Evolutionary conservation across 2,888 invertebrate genomes (phyloP).

Genomic region (Automeris io): DNA sequence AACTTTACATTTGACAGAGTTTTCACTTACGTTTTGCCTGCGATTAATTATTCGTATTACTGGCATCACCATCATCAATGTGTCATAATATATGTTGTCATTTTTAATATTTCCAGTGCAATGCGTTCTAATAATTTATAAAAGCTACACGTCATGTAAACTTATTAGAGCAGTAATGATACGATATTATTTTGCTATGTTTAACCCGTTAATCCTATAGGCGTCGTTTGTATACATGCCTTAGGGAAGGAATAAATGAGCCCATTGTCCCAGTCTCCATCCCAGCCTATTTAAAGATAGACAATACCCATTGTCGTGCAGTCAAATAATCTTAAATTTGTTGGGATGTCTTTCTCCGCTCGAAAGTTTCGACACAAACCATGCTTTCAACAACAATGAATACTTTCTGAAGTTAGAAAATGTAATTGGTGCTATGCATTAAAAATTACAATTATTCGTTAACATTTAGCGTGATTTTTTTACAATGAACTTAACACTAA

Average conservation of each 20-base stretch:
- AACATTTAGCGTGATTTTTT: too few species aligned
- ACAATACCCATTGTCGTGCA: slow-evolving; percentile 64
- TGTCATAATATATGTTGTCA: too few species aligned
- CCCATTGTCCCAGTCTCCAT: slow-evolving; percentile 52
- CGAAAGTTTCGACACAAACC: slow-evolving; percentile 41
- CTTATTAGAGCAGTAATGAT: slow-evolving; percentile 27
- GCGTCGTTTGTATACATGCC: slow-evolving; percentile 55
- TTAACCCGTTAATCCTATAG: slow-evolving; percentile 49
- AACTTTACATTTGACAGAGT: too few species aligned
- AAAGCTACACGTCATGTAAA: too few species aligned
- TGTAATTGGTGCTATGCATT: slow-evolving; percentile 21
- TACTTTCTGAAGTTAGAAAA: slow-evolving; percentile 20
- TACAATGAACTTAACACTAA: too few species aligned
- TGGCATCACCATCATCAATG: too few species aligned
- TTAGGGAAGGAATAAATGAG: slow-evolving; percentile 64
- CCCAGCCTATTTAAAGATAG: slow-evolving; percentile 60
- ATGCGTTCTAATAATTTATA: too few species aligned
- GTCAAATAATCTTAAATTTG: slow-evolving; percentile 60
- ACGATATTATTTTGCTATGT: slow-evolving; percentile 53
- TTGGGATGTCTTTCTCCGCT: slow-evolving; percentile 50
- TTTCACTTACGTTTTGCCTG: too few species aligned
- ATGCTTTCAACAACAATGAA: slow-evolving; percentile 31
- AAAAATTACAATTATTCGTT: slow-evolving; percentile 4
- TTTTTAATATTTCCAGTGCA: too few species aligned
- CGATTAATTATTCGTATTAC: too few species aligned